Evolutionary conservation across 2,113 vertebrate genomes (phyloP), one percentile per base, ranked within the genome.

Genomic region (Pomatorhinus ruficollis): DNA sequence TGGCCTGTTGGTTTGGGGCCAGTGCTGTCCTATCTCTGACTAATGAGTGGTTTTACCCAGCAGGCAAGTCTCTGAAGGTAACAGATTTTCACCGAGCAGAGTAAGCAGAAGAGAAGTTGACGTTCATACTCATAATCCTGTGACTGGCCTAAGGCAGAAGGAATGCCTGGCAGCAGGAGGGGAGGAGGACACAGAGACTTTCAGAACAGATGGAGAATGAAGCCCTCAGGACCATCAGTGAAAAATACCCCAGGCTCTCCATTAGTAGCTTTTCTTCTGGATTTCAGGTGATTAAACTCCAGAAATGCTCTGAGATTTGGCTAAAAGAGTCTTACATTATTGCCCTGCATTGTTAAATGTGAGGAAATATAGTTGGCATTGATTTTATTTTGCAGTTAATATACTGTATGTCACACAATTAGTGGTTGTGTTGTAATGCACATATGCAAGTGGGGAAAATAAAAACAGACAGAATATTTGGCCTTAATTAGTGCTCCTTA

Each of bases 401-500:
- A 75, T 39, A 60, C 15, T 78, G 6, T 11, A 47, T 63, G 83
- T 31, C 68, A 50, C 44, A 68, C 44, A 78, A 87, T 86, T 68
- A 87, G 45, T 42, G 11, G 1, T 45, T 68, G 56, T 59, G 28
- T 59, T 86, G 12, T 68, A 96, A 83, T 64, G 31, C 35, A 61
- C 25, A 4, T 42, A 49, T 40, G 49, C 88, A 93, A 93, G 49
- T 28, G 80, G 86, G 80, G 21, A 89, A 95, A 93, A 95, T 93
- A 83, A 92, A 94, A 87, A 21, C 8, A 68, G 88, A 80, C 39
- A 91, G 53, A 76, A 68, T 78, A 90, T 81, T 89, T 15, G 42
- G 65, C 40, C 52, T 81, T 92, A 86, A 96, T 94, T 93, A 92
- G 68, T 21, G 7, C 65, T 95, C 17, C 56, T 86, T 83, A 80